A percentile compares a stretch with the other conserved stretches of the same genome.
phyloP scores from a whole-genome alignment of 2,113 vertebrate species.

The Hippocampus barbouri region DNA sequence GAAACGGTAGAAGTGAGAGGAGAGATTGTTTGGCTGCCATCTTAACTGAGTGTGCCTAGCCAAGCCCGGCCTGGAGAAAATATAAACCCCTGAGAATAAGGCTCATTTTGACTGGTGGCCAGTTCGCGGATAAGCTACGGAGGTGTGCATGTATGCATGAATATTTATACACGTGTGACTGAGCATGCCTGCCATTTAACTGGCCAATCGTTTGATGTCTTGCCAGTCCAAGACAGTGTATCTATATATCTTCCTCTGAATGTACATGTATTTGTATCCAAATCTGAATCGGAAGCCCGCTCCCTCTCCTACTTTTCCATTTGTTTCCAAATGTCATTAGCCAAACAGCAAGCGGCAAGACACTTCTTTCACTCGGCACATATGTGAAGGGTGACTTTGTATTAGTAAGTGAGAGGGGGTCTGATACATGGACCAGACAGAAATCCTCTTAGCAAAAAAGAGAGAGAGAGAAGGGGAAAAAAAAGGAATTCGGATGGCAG shows the following conservation, averaged over 20 bases:
- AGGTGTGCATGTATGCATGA: conserved; percentile 31
- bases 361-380: conserved; percentile 38
- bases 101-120: conserved; percentile 71
- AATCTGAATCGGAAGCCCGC: conserved; percentile 61
- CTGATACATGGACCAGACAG: conserved; percentile 71
- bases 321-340: conserved; percentile 68
- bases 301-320: conserved; percentile 55
- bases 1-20: conserved; percentile 58
- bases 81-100: conserved; percentile 67
- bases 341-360: conserved; percentile 50
- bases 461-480: conserved; percentile 11
- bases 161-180: conserved; percentile 13
- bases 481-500: conserved; percentile 66
- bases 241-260: background rate
- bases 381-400: conserved; percentile 64
- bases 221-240: conserved; percentile 44
- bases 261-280: conserved; percentile 51
- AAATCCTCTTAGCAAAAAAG: conserved; percentile 72
- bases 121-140: conserved; percentile 61
- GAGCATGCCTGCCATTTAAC: conserved; percentile 45
- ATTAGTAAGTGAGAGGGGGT: conserved; percentile 49
- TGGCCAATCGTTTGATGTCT: conserved; percentile 50
- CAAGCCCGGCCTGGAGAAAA: conserved; percentile 63
- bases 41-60: conserved; percentile 61
- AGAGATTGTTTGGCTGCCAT: conserved; percentile 69